These are phyloP conservation scores for Zaprionus ghesquierei DNA, from an alignment of 1,140 invertebrate species.

Conservation along the genomic window DNA sequence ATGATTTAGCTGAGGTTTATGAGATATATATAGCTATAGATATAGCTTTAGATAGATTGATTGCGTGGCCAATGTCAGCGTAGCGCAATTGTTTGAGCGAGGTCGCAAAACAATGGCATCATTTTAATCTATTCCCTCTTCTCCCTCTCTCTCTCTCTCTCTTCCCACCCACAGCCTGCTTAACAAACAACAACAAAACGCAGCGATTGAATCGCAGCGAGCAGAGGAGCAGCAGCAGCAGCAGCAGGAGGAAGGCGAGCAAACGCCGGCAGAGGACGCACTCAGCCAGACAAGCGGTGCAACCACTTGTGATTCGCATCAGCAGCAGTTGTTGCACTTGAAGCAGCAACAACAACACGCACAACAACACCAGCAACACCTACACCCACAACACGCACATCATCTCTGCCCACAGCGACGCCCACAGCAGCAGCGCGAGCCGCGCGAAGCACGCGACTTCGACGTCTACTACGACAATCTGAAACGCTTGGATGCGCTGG, in stretches of 20 bases:
- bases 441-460: conserved; percentile 61
- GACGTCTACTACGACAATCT: conserved; percentile 82
- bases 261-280: conserved; percentile 36
- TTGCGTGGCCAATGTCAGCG: not conserved
- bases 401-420: conserved; percentile 32
- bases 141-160: not conserved
- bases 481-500: conserved; percentile 78
- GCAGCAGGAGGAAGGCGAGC: conserved; percentile 19
- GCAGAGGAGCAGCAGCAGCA: too few relatives aligned
- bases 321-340: conserved; percentile 45
- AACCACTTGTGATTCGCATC: conserved; percentile 73
- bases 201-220: not conserved
- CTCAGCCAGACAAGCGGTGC: conserved; percentile 61
- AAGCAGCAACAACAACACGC: conserved; percentile 25
- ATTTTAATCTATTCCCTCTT: conserved; percentile 40
- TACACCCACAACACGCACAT: conserved; percentile 21
- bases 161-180: conserved; percentile 57
- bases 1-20: conserved; percentile 22
- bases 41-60: not conserved
- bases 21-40: not conserved
- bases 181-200: conserved; percentile 38
- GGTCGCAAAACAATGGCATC: conserved; percentile 58
- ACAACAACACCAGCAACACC: conserved; percentile 32
- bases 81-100: not conserved
- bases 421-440: conserved; percentile 25